Conservation (phyloP, 2,113 vertebrate genomes). For the Ctenomys sociabilis region DNA sequence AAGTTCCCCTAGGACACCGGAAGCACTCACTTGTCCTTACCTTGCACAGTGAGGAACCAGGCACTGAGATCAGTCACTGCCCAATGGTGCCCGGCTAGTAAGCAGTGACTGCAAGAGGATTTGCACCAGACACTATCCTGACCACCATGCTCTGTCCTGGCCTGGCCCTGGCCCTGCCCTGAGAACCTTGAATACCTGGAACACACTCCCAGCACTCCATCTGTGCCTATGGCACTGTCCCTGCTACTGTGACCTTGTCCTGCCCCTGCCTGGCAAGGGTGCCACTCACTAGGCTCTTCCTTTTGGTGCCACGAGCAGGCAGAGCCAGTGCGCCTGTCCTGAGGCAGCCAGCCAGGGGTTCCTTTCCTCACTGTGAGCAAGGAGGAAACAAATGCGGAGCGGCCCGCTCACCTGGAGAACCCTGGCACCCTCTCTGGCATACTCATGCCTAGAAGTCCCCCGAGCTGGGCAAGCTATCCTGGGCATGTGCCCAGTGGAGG, state of each 20-base stretch:
- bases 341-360: not conserved
- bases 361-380: not conserved
- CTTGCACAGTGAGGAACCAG: too few species aligned
- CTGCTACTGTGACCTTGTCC: not conserved
- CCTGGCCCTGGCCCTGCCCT: not conserved
- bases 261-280: not conserved
- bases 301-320: not conserved
- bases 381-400: too few species aligned
- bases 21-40: not conserved
- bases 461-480: not conserved
- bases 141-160: rapidly evolving
- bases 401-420: not conserved
- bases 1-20: not conserved
- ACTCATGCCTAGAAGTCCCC: not conserved
- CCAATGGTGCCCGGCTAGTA: not conserved
- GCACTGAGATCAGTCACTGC: not conserved
- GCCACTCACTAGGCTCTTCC: not conserved
- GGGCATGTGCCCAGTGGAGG: not conserved
- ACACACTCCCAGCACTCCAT: not conserved
- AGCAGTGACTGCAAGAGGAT: not conserved
- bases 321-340: not conserved
- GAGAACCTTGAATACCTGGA: not conserved
- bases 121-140: not conserved
- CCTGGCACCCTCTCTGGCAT: not conserved
- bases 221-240: not conserved